These are phyloP conservation scores for Chaunax sp. DNA, from an alignment of 2,797 vertebrate species.

Conservation along the genomic window DNA sequence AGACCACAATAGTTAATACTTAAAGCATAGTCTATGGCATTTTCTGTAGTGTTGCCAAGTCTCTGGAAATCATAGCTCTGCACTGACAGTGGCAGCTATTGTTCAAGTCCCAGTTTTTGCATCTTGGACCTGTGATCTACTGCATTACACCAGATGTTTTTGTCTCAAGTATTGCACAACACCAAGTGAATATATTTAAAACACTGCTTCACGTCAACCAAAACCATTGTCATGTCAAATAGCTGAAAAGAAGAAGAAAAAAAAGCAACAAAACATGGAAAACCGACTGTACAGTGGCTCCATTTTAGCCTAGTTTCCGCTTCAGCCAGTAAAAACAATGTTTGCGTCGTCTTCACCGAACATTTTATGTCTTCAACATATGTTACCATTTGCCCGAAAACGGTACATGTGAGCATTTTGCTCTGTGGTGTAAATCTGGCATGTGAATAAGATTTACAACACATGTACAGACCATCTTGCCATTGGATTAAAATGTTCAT, in stretches of 20 bases:
- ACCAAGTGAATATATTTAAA: slow-evolving; percentile 19
- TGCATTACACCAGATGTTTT: slow-evolving; percentile 31
- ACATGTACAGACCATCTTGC: background rate
- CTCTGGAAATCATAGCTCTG: background rate
- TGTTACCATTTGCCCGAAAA: slow-evolving; percentile 36
- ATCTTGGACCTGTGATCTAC: slow-evolving; percentile 5
- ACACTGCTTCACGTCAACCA: slow-evolving; percentile 19
- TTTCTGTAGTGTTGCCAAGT: too few relatives aligned
- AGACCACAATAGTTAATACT: background rate
- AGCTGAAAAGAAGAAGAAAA: slow-evolving; percentile 12
- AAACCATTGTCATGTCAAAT: slow-evolving; percentile 28
- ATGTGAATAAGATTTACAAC: background rate
- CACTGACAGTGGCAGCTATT: background rate
- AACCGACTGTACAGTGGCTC: slow-evolving; percentile 18
- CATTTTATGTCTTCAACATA: slow-evolving; percentile 43
- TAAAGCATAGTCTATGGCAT: too few relatives aligned
- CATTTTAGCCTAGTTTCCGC: slow-evolving; percentile 4
- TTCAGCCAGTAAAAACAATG: slow-evolving; percentile 53
- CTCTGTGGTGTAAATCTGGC: slow-evolving; percentile 12
- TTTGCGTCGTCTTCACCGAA: slow-evolving; percentile 29
- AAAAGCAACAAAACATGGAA: slow-evolving; percentile 19
- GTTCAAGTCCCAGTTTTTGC: slow-evolving; percentile 12
- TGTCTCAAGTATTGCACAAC: slow-evolving; percentile 2
- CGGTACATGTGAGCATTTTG: slow-evolving; percentile 16
- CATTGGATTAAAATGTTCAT: background rate